Evolutionary conservation across 2,888 invertebrate genomes (phyloP).

Genomic region (Acheta domesticus): DNA sequence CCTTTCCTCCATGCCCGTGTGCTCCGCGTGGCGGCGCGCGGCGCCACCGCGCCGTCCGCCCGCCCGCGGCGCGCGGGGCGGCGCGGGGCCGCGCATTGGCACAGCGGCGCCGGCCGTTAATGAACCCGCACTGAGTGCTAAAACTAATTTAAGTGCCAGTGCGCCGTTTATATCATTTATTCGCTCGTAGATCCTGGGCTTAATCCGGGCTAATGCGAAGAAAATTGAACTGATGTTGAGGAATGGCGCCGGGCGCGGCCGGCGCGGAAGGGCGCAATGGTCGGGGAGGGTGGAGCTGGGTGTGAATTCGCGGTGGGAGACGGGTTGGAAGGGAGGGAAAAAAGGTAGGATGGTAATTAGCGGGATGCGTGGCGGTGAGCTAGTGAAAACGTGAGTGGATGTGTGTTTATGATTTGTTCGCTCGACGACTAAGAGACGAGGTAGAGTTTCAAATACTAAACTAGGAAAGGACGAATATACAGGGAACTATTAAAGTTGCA

Average conservation of each 20-base stretch:
- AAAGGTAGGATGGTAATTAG: background rate
- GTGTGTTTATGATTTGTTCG: background rate
- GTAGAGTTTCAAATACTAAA: no score
- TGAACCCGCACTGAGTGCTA: background rate
- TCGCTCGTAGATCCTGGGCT: background rate
- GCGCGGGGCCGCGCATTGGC: background rate
- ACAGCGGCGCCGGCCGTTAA: background rate
- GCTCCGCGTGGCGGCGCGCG: background rate
- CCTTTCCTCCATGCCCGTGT: no score
- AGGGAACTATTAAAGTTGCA: no score
- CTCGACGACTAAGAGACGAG: no score
- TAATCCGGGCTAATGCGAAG: slow-evolving; percentile 7
- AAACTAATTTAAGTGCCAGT: slow-evolving; percentile 9
- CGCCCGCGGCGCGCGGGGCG: background rate
- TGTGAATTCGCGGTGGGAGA: no score
- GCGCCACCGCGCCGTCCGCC: background rate
- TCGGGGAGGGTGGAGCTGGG: no score
- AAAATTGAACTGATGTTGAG: slow-evolving; percentile 8
- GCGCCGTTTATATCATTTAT: background rate
- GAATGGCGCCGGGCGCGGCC: background rate
- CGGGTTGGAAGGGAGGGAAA: background rate
- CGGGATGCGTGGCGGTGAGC: background rate
- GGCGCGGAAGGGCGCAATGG: no score
- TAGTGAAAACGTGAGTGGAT: background rate
- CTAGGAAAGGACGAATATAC: no score